These are phyloP conservation scores for Drosophila tropicalis DNA, from an alignment of 1,140 invertebrate species.

Conservation along the genomic window DNA sequence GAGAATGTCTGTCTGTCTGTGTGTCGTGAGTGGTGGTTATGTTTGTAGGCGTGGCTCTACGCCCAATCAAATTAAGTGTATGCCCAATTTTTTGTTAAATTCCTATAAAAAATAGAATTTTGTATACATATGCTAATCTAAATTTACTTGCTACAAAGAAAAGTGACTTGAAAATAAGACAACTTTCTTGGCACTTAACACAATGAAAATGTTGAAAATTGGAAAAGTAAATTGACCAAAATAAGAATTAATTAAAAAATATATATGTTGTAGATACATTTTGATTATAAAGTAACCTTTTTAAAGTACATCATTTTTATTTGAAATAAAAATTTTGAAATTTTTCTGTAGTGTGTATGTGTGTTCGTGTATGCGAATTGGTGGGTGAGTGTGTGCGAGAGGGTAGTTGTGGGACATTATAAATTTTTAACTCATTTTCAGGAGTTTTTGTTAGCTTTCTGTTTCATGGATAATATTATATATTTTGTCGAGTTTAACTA, in stretches of 20 bases:
- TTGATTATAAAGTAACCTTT: constrained; percentile 55
- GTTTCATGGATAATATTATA: constrained; percentile 48
- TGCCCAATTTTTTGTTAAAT: constrained; percentile 47
- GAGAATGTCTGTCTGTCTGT: constrained; percentile 13
- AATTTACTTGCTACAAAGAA: constrained; percentile 58
- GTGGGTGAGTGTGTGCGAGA: constrained; percentile 24
- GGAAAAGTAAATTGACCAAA: constrained; percentile 39
- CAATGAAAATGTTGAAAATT: constrained; percentile 23
- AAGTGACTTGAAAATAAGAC: constrained; percentile 46
- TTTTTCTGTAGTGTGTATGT: constrained; percentile 20
- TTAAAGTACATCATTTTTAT: constrained; percentile 64
- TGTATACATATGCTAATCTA: constrained; percentile 37
- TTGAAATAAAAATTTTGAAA: constrained; percentile 61
- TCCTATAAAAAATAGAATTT: constrained; percentile 78
- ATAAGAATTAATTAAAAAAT: constrained; percentile 31
- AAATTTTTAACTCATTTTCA: constrained; percentile 43
- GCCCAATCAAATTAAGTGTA: constrained; percentile 40
- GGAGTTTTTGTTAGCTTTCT: constrained; percentile 19
- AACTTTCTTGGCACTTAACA: constrained; percentile 67
- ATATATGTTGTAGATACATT: constrained; percentile 42
- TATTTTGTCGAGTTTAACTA: constrained; percentile 58
- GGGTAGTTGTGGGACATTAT: background rate
- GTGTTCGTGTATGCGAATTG: constrained; percentile 17
- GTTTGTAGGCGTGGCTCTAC: constrained; percentile 50
- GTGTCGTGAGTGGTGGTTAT: constrained; percentile 49